Percentiles rank a stretch among this genome's conserved stretches.
Conservation (phyloP, 2,797 vertebrate species). For the Merluccius polli region DNA sequence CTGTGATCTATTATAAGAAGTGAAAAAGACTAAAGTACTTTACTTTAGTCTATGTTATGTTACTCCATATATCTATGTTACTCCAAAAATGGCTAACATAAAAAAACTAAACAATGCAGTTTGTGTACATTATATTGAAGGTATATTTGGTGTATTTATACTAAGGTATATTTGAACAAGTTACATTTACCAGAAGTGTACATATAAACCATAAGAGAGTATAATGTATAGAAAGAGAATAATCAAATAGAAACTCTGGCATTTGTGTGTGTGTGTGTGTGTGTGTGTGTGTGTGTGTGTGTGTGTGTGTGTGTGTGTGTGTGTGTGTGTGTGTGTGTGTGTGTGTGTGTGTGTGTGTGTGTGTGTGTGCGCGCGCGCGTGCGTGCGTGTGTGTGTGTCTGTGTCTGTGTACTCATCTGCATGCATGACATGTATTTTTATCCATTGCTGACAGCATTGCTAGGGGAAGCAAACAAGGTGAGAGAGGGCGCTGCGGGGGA, state of each 20-base stretch:
- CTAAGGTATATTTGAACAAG: background rate
- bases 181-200: background rate
- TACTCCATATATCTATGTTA: too few relatives aligned
- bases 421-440: conserved; percentile 3
- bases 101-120: too few relatives aligned
- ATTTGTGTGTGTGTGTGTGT: background rate
- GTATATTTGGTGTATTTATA: too few relatives aligned
- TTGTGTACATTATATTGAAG: too few relatives aligned
- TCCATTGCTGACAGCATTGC: background rate
- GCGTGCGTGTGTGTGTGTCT: background rate
- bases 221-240: background rate
- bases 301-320: conserved; percentile 2
- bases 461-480: background rate
- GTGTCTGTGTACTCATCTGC: background rate
- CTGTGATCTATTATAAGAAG: too few relatives aligned
- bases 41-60: too few relatives aligned
- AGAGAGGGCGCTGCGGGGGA: background rate
- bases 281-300: background rate
- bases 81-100: too few relatives aligned
- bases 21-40: too few relatives aligned
- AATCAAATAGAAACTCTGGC: background rate
- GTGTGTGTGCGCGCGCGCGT: background rate
- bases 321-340: background rate
- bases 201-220: background rate
- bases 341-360: background rate